Evolutionary conservation across 2,113 vertebrate genomes (phyloP), one percentile per base, ranked within the genome.

Genomic region (Rhinolophus ferrumequinum): DNA sequence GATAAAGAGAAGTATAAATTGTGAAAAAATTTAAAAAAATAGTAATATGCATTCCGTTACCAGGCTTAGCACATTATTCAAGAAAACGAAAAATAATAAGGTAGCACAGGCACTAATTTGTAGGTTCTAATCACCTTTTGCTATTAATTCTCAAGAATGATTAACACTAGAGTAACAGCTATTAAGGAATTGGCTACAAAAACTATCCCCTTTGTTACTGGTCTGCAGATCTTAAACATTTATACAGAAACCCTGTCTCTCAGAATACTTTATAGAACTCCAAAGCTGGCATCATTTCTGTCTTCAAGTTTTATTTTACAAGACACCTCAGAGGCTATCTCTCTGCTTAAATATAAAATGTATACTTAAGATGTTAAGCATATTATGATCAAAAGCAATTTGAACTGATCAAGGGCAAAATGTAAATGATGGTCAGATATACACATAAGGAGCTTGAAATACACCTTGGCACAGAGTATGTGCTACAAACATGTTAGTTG

Each of bases 231-330:
- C 50, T 35, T 75, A 77, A 83, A 22, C 22, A 52, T 33, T 93
- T 92, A 87, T 60, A 81, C 0, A 69, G 64, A 93, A 86, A 88
- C 44, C 7, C 2, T 52, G n/a, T 44, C 9, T 72, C 6, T 28
- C 26, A 79, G 3, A 67, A 75, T 79, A 10, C 47, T 93, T 85
- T 64, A 22, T 41, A 54, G 33, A 93, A 73, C 6, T 52, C 16
- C 67, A 67, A 82, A 86, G 15, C 5, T 73, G 56, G 9, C 1
- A 56, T 72, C 11, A 60, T 9, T 56, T 73, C 2, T 70, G 19
- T 75, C 41, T 87, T 58, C 1, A 24, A 54, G 13, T 77, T 94
- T 67, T 50, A 93, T 79, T 88, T 95, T 87, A n/a, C 56, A 38
- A 64, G 12, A 88, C 88, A 73, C 44, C 72, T 33, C 60, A 89